Conservation (phyloP, 2,888 invertebrate genomes). For the Acleris sparsana region DNA sequence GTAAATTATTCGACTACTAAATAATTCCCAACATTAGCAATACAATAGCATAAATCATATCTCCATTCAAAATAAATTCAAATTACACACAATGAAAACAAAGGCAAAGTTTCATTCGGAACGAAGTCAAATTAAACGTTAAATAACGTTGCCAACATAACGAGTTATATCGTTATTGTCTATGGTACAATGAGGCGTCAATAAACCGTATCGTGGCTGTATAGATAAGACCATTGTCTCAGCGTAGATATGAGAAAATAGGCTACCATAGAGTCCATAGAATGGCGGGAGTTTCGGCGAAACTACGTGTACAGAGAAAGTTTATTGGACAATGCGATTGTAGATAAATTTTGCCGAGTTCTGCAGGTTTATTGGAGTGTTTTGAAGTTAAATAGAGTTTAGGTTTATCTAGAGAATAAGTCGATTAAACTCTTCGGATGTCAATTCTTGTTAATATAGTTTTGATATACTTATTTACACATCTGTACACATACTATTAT, state of each 20-base stretch:
- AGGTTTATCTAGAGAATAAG: not conserved
- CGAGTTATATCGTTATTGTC: constrained; percentile 36
- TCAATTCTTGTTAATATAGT: too few relatives aligned
- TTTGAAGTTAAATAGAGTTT: constrained; percentile 22
- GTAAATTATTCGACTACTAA: not conserved
- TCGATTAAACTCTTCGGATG: not conserved
- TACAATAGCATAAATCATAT: not conserved
- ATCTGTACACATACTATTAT: too few relatives aligned
- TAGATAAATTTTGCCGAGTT: constrained; percentile 7
- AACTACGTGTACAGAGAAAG: constrained; percentile 29
- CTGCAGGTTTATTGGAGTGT: constrained; percentile 14
- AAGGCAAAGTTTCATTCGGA: constrained; percentile 19
- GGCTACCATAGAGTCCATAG: constrained; percentile 25
- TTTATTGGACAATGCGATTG: constrained; percentile 31
- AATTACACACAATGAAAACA: constrained; percentile 29
- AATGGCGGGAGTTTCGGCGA: constrained; percentile 26
- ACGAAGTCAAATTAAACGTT: constrained; percentile 29
- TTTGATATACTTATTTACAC: too few relatives aligned
- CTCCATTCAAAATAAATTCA: constrained; percentile 16
- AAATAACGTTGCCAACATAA: constrained; percentile 33
- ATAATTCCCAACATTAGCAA: not conserved
- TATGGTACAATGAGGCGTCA: constrained; percentile 32
- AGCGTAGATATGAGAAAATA: constrained; percentile 35
- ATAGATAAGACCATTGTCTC: constrained; percentile 36
- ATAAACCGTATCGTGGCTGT: constrained; percentile 34